Percentiles rank a stretch among this genome's conserved stretches.
Conservation (phyloP, 2,797 vertebrate species). For the Pipistrellus nathusii region DNA sequence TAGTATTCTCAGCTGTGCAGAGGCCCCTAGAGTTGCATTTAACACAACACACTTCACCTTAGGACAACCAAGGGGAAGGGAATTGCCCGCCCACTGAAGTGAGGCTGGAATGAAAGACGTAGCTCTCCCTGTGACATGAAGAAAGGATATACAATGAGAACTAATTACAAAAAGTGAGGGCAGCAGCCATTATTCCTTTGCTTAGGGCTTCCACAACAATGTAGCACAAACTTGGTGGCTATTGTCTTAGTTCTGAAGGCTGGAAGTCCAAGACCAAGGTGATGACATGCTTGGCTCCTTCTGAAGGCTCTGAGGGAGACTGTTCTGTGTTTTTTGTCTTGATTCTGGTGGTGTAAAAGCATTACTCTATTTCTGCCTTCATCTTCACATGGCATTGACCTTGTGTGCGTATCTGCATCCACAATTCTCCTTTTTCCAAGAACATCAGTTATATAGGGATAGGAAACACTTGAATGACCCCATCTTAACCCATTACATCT, state of each 20-base stretch:
- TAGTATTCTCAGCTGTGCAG: not conserved
- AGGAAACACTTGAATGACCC: not conserved
- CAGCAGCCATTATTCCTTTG: not conserved
- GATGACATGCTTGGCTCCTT: not conserved
- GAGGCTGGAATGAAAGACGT: not conserved
- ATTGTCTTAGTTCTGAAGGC: not conserved
- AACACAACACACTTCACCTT: not conserved
- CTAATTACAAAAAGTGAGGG: not conserved
- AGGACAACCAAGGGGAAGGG: not conserved
- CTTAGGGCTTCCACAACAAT: not conserved
- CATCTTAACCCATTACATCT: not conserved
- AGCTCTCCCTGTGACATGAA: not conserved
- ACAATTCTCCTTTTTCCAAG: not conserved
- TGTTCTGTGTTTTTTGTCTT: not conserved
- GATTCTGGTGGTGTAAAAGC: not conserved
- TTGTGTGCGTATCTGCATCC: not conserved
- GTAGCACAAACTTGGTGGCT: not conserved
- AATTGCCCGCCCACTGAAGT: accelerated
- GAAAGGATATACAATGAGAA: not conserved
- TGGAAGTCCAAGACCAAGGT: not conserved
- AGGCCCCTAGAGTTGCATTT: not conserved
- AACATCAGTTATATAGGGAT: not conserved
- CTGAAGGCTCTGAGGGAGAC: not conserved
- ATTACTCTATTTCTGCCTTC: not conserved
- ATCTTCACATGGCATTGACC: not conserved